Base-by-base conservation (phyloP, 1,140 invertebrate species). In the Oreohelix idahoensis region DNA sequence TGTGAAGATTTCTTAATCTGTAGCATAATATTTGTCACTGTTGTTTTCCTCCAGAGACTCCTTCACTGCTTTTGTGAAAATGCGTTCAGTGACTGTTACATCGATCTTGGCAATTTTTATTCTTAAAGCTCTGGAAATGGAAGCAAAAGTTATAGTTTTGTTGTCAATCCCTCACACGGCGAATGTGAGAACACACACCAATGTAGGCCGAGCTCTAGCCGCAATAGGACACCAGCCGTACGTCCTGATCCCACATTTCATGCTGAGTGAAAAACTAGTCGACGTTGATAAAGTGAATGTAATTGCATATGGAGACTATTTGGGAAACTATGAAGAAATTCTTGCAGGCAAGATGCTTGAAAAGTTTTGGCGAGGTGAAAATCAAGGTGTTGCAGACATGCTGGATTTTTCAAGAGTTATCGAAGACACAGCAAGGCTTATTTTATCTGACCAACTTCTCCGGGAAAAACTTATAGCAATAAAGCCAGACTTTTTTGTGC, bases 91-190 rank as follows among this genome's bases (percentile, higher is more conserved):
- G 4, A 4, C 69, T 11, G 4, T 39, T 20, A 10, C 29, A 1
- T 4, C 10, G 17, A 13, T 42, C 10, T 49, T 74, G 2, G 71
- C 71, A 29, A 39, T n/a, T 36, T 15, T 77, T 73, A 29, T 76
- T 23, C 53, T 35, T 29, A 29, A 29, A 8, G 20, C 17, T 11
- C 58, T 1, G 49, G 11, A 58, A 69, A 1, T 32, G 1, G 35
- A 63, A 17, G 20, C 77, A 51, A 79, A 79, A 45, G 63, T 69
- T n/a, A 53, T 79, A 2, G 77, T 79, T 35, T n/a, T 79, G 58
- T 39, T 79, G 5, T 66, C 77, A 36, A 10, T 45, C 15, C 77
- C 77, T 39, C 74, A 76, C 45, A 51, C 45, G 11, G 39, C 74
- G 4, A 51, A 76, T 76, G 74, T 76, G 1, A 42, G 77, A 17